Percentiles rank a stretch among this genome's conserved stretches.
These are phyloP conservation scores for Pristionchus maxplancki DNA, from an alignment of 2,888 invertebrate genomes.

Conservation along the genomic window DNA sequence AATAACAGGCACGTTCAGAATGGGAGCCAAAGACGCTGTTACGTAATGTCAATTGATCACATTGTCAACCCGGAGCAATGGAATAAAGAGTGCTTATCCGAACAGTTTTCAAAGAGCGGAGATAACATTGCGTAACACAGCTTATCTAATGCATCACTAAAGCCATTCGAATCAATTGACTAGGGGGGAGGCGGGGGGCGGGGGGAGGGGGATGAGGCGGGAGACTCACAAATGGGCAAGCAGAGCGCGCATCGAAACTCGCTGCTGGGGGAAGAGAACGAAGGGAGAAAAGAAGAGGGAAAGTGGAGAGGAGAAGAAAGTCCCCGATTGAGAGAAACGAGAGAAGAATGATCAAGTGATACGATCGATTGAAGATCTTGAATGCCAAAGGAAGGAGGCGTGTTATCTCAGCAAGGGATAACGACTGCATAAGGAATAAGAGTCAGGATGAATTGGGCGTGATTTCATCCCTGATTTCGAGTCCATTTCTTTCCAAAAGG, in stretches of 20 bases:
- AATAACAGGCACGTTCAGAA: too few relatives aligned
- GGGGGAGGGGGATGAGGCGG: background rate
- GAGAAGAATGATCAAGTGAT: background rate
- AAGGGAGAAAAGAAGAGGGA: background rate
- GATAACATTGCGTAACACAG: too few relatives aligned
- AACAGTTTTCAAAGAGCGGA: too few relatives aligned
- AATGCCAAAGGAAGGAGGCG: background rate
- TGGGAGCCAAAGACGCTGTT: background rate
- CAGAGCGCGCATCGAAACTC: background rate
- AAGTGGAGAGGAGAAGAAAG: background rate
- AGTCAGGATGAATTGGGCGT: background rate
- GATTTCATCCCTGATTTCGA: background rate
- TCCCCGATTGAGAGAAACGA: conserved; percentile 22
- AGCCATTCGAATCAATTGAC: too few relatives aligned
- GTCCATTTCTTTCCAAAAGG: background rate
- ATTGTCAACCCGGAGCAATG: too few relatives aligned
- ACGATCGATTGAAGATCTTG: background rate
- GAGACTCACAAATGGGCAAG: background rate
- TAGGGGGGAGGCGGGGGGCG: too few relatives aligned
- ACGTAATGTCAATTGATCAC: background rate
- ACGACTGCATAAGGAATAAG: background rate
- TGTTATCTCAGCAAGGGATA: background rate
- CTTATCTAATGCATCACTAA: too few relatives aligned
- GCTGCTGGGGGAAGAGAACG: background rate
- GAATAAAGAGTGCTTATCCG: too few relatives aligned